Conservation (phyloP, 2,113 vertebrate genomes). For the Cygnus buccinator region DNA sequence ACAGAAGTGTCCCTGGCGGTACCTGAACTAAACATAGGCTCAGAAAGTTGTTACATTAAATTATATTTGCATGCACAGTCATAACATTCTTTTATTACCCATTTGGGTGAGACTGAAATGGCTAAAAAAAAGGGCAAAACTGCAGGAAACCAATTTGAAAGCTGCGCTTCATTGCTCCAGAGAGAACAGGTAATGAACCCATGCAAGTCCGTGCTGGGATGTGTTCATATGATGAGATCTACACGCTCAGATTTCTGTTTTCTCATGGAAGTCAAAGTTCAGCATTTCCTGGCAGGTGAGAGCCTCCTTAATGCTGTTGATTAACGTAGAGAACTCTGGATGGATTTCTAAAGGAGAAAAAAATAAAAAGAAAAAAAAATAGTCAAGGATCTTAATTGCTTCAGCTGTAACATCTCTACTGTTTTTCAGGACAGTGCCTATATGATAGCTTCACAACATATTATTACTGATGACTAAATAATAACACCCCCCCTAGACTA, state of each 20-base stretch:
- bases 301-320: not conserved
- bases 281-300: not conserved
- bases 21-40: not conserved
- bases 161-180: not conserved
- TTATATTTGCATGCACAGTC: not conserved
- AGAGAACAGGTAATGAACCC: not conserved
- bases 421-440: not conserved
- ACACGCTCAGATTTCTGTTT: not conserved
- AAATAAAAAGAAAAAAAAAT: not conserved
- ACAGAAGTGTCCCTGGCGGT: not conserved
- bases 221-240: rapidly evolving
- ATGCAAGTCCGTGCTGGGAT: not conserved
- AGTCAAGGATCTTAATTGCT: not conserved
- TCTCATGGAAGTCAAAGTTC: not conserved
- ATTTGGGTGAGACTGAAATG: not conserved
- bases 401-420: not conserved
- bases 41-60: not conserved
- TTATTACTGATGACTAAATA: not conserved
- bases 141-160: not conserved
- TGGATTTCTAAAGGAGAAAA: not conserved
- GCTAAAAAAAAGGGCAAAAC: not conserved
- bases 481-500: rapidly evolving
- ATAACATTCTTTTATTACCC: not conserved
- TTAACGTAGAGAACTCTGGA: not conserved
- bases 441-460: not conserved